Percentiles rank a stretch among this genome's conserved stretches.
phyloP scores from a whole-genome alignment of 2,113 vertebrate species.

The Aegypius monachus region DNA sequence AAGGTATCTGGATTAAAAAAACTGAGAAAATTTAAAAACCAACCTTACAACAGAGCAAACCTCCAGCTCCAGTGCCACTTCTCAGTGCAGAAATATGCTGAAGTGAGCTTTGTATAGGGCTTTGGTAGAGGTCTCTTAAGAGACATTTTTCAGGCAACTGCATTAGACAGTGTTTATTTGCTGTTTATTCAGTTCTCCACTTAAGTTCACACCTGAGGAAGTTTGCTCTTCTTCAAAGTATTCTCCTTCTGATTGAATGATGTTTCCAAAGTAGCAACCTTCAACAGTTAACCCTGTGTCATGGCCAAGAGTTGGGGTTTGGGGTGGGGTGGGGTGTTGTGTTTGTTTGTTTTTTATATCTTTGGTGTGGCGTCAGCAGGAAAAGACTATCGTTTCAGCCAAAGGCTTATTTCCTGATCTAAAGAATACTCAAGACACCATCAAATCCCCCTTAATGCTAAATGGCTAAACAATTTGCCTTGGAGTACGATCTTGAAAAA shows the following conservation, averaged over 20 bases:
- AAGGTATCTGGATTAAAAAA: not conserved
- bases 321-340: too few species aligned
- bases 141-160: not conserved
- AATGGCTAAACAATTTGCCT: not conserved
- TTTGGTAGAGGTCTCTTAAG: not conserved
- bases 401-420: not conserved
- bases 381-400: accelerated
- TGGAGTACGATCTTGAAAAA: not conserved
- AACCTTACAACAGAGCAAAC: not conserved
- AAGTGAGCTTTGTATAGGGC: not conserved
- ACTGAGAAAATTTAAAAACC: not conserved
- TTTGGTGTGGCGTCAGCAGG: not conserved
- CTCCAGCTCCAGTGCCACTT: not conserved
- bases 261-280: not conserved
- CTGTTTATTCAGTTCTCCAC: not conserved
- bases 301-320: not conserved
- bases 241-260: not conserved
- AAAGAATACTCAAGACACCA: not conserved
- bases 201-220: not conserved
- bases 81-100: not conserved
- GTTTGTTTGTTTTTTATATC: too few species aligned
- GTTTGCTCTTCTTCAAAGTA: not conserved
- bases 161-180: not conserved
- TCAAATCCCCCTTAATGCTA: not conserved
- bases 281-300: not conserved